These are phyloP conservation scores for Aleiodes alternator DNA, from an alignment of 2,888 invertebrate species.

Conservation along the genomic window DNA sequence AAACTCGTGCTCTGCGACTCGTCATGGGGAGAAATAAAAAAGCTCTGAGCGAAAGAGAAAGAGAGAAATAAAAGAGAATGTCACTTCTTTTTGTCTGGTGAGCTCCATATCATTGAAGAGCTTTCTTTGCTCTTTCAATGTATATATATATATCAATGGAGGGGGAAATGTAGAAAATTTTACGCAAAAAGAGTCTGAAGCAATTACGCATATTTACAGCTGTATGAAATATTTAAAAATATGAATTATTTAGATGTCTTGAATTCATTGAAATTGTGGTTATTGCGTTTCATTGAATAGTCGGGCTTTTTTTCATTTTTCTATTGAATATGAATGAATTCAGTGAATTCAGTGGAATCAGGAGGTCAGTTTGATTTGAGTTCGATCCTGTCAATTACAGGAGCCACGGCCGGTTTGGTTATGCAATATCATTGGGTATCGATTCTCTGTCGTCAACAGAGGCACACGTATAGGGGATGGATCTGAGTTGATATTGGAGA, in stretches of 20 bases:
- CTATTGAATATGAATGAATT: background rate
- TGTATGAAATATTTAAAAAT: background rate
- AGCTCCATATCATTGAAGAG: conserved; percentile 3
- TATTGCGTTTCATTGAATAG: background rate
- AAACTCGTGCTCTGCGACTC: conserved; percentile 46
- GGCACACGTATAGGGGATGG: conserved; percentile 18
- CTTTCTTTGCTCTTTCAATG: background rate
- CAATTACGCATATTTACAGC: conserved; percentile 17
- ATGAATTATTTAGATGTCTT: conserved; percentile 15
- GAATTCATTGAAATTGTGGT: background rate
- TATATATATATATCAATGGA: too few species aligned
- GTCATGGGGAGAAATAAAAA: conserved; percentile 19
- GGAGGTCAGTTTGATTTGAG: background rate
- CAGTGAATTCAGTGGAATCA: background rate
- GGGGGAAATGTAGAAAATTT: conserved; percentile 3
- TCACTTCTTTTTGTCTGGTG: conserved; percentile 13
- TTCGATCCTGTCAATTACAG: conserved; percentile 23
- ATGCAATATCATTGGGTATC: conserved; percentile 59
- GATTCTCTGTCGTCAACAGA: conserved; percentile 59
- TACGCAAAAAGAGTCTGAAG: conserved; percentile 15
- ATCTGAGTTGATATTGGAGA: conserved; percentile 29
- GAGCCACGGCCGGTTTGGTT: conserved; percentile 52
- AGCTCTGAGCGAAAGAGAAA: background rate
- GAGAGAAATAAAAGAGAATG: background rate
- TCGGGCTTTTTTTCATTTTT: background rate